Conservation (phyloP, 2,113 vertebrate species). For the Xiphorhynchus elegans region DNA sequence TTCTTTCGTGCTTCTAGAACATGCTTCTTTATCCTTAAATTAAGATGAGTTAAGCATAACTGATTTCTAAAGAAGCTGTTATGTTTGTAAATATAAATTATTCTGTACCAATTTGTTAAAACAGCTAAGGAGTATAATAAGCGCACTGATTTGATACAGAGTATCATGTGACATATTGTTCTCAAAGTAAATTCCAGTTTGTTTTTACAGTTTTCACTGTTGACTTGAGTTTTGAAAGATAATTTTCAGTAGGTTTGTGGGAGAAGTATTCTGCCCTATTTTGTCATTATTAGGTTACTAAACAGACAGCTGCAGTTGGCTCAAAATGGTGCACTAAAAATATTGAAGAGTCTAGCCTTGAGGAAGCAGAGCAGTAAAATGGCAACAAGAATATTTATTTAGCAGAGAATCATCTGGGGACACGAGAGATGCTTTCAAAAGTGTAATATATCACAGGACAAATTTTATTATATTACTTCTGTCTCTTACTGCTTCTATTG, state of each 20-base stretch:
- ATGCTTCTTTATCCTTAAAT: not conserved
- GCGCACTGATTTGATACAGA: not conserved
- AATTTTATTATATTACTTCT: slow-evolving; percentile 6
- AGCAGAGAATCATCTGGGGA: not conserved
- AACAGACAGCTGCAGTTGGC: not conserved
- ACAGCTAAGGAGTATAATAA: not conserved
- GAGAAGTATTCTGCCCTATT: not conserved
- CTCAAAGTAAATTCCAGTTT: not conserved
- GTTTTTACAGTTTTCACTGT: not conserved
- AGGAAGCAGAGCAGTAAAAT: slow-evolving; percentile 15
- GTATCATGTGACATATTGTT: not conserved
- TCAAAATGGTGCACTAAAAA: slow-evolving; percentile 12
- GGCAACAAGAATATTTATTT: slow-evolving; percentile 12
- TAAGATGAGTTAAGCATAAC: not conserved
- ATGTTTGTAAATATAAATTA: not conserved
- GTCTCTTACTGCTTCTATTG: slow-evolving; percentile 31
- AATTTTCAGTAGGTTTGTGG: not conserved
- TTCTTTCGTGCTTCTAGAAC: not conserved
- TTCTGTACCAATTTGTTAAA: not conserved
- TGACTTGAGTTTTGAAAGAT: not conserved
- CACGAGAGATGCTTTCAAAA: not conserved
- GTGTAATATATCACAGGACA: not conserved
- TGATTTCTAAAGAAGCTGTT: not conserved
- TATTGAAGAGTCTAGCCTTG: not conserved
- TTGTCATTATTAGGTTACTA: not conserved